Evolutionary conservation across 2,888 invertebrate species (phyloP).

Genomic region (Scaptomyza polygonia): DNA sequence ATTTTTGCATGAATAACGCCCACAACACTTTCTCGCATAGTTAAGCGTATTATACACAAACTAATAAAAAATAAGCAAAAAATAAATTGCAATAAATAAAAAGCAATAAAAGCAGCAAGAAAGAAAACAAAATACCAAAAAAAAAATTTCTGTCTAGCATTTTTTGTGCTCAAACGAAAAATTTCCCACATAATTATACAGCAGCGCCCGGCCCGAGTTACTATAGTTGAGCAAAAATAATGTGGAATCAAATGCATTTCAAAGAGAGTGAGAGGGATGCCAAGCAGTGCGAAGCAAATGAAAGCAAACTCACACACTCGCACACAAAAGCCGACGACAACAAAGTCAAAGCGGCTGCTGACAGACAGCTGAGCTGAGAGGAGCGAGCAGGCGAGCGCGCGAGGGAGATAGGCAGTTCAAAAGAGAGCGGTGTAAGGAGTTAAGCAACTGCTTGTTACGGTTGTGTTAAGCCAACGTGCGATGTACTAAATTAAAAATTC

Average conservation of each 20-base stretch:
- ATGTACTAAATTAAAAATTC: constrained; percentile 40
- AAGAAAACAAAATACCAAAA: constrained; percentile 21
- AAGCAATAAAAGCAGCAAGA: constrained; percentile 25
- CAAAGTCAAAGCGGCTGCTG: constrained; percentile 38
- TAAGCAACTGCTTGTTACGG: constrained; percentile 34
- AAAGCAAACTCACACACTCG: constrained; percentile 19
- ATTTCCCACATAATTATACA: constrained; percentile 77
- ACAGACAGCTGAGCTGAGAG: constrained; percentile 51
- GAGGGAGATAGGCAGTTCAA: not conserved
- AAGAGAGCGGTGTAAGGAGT: constrained; percentile 9
- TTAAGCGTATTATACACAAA: constrained; percentile 38
- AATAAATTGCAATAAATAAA: constrained; percentile 33
- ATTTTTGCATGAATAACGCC: constrained; percentile 57
- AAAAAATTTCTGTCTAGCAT: constrained; percentile 72
- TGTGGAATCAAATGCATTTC: constrained; percentile 25
- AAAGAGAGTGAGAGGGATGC: constrained; percentile 24
- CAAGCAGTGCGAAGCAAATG: constrained; percentile 30
- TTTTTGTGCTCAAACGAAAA: constrained; percentile 52
- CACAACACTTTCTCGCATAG: constrained; percentile 78
- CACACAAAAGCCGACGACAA: constrained; percentile 46
- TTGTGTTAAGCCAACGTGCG: constrained; percentile 32
- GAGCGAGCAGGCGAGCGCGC: not conserved
- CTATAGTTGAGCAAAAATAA: constrained; percentile 19
- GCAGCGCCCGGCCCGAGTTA: constrained; percentile 50
- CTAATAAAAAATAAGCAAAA: constrained; percentile 30